phyloP scores from a whole-genome alignment of 2,888 invertebrate species.

The Lasioglossum leucozonium region DNA sequence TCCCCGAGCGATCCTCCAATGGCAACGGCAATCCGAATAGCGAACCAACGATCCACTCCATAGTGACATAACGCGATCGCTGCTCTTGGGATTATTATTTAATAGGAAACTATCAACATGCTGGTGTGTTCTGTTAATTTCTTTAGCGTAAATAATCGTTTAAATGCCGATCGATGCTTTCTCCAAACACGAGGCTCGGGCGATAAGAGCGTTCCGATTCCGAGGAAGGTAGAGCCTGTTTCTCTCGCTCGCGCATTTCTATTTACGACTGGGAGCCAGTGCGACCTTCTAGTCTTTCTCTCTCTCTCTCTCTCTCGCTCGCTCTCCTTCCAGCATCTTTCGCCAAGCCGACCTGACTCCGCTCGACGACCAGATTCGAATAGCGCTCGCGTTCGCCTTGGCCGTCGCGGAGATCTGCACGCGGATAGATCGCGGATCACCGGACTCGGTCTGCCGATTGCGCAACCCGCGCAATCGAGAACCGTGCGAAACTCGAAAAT shows the following conservation, averaged over 20 bases:
- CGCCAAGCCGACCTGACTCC: neutral
- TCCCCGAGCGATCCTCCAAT: neutral
- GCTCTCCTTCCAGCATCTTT: neutral
- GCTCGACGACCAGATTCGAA: slow-evolving; percentile 53
- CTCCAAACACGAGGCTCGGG: neutral
- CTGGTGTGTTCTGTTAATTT: neutral
- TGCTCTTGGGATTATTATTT: neutral
- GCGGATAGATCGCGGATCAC: slow-evolving; percentile 45
- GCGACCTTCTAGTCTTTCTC: slow-evolving; percentile 50
- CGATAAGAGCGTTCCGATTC: slow-evolving; percentile 29
- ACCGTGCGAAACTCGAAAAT: slow-evolving; percentile 58
- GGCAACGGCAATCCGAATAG: neutral
- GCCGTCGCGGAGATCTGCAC: slow-evolving; percentile 56
- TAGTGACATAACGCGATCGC: neutral
- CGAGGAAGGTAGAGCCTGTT: slow-evolving; percentile 42
- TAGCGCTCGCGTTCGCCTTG: slow-evolving; percentile 62
- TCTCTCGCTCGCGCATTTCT: slow-evolving; percentile 54
- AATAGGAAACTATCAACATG: neutral
- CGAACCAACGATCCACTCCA: neutral
- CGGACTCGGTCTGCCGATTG: slow-evolving; percentile 46
- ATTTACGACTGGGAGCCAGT: slow-evolving; percentile 50
- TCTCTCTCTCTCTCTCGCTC: neutral
- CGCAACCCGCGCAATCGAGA: slow-evolving; percentile 58
- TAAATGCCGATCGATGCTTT: neutral
- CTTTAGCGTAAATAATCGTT: neutral